Conservation (phyloP, 1,140 invertebrate genomes). For the Ostrea denselamellosa region DNA sequence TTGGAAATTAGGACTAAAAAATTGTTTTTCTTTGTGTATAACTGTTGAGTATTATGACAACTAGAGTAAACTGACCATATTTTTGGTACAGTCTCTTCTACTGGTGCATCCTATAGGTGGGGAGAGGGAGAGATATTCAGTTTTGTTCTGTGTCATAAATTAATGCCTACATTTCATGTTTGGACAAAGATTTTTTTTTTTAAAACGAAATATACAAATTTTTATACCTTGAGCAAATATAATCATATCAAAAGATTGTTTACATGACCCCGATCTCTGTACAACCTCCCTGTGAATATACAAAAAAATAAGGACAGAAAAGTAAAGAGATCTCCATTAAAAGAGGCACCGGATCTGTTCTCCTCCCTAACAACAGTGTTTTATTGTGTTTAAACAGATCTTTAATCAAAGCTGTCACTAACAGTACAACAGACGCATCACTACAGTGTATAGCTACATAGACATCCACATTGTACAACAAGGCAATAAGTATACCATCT, state of each 20-base stretch:
- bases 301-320: slow-evolving; percentile 8
- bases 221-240: background rate
- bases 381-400: background rate
- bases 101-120: background rate
- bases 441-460: background rate
- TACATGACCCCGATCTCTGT: background rate
- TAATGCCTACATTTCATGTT: background rate
- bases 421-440: background rate
- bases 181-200: background rate
- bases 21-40: no score
- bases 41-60: no score
- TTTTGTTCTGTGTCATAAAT: background rate
- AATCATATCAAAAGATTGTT: background rate
- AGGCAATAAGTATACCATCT: background rate
- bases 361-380: background rate
- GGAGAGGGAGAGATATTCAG: background rate
- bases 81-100: background rate
- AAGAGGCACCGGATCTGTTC: background rate
- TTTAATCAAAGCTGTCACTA: background rate
- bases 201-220: background rate
- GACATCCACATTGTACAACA: background rate
- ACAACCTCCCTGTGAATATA: background rate
- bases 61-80: no score
- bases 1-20: no score
- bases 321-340: background rate